Evolutionary conservation across 1,140 invertebrate genomes (phyloP).

Genomic region (Brachionus rubens): DNA sequence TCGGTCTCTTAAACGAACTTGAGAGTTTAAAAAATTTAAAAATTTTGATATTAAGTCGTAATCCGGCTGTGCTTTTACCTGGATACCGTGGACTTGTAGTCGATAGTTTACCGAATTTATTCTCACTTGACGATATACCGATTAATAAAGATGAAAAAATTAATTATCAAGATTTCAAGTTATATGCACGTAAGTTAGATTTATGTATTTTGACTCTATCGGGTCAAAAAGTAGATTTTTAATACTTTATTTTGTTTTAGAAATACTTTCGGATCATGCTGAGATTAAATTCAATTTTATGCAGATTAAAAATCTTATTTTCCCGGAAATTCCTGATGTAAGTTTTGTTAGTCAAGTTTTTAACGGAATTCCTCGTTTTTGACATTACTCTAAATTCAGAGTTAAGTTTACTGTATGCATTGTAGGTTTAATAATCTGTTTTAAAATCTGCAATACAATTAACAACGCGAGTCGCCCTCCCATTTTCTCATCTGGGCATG

Average conservation of each 20-base stretch:
- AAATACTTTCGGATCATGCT: background rate
- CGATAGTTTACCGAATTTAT: slow-evolving; percentile 3
- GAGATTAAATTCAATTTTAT: slow-evolving; percentile 17
- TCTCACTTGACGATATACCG: slow-evolving; percentile 30
- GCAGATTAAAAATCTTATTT: background rate
- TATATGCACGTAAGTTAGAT: background rate
- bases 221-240: background rate
- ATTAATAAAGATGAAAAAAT: slow-evolving; percentile 44
- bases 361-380: background rate
- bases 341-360: background rate
- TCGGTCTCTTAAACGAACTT: slow-evolving; percentile 7
- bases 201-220: background rate
- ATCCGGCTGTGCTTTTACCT: slow-evolving; percentile 28
- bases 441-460: too few relatives aligned
- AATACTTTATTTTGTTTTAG: background rate
- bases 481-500: too few relatives aligned
- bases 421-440: too few relatives aligned
- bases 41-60: slow-evolving; percentile 9
- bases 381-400: too few relatives aligned
- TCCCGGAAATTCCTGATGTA: slow-evolving; percentile 37
- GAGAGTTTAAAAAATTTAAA: slow-evolving; percentile 18
- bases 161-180: slow-evolving; percentile 11
- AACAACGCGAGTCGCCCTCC: too few relatives aligned
- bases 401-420: too few relatives aligned
- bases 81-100: slow-evolving; percentile 25